Evolutionary conservation across 92 coral and sea anemone species (phyloP), one percentile per base, ranked within the genome.

Genomic region (Desmophyllum pertusum): DNA sequence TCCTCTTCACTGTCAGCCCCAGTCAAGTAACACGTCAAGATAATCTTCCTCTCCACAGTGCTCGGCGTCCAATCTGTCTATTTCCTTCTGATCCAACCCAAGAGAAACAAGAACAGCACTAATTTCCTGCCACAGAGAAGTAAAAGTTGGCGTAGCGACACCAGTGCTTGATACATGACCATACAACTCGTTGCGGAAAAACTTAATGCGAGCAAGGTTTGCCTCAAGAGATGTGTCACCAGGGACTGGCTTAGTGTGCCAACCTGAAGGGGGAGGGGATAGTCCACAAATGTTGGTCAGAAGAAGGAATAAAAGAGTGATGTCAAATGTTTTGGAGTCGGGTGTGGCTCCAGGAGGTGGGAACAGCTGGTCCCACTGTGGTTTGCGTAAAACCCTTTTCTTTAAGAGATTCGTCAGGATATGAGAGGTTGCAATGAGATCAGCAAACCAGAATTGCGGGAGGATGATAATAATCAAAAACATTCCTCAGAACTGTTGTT

Each of bases 111-210:
- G 67, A 37, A 86, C 91, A 39, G 10, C 37, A 27, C 88, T 53
- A 11, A 92, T 79, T 43, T 92, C 91, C 35, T 67, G 57, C 95
- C 95, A 92, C n/a, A 73, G 48, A 6, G 36, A 2, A 29, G 68
- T 55, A 55, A 92, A 92, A 13, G 52, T 53, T 9, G 76, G 23
- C 3, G 70, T 31, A 36, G 31, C 70, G 29, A 65, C 23, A 5
- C 39, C 41, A 65, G 70, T 65, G 25, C 21, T 65, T 18, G 70
- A 30, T 23, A 65, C 41, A 13, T 65, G 70, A 31, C 70, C 70
- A 65, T 35, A 65, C 39, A 65, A 65, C 42, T 65, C 70, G 19
- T 65, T 65, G 37, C 70, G 70, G 23, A 65, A 33, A 17, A 65
- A 65, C 70, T 65, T 65, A 31, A 65, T 3, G 21, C 41, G 70